Evolutionary conservation across 2,113 vertebrate species (phyloP), one percentile per base, ranked within the genome.

Genomic region (Pachypanchax playfairii): DNA sequence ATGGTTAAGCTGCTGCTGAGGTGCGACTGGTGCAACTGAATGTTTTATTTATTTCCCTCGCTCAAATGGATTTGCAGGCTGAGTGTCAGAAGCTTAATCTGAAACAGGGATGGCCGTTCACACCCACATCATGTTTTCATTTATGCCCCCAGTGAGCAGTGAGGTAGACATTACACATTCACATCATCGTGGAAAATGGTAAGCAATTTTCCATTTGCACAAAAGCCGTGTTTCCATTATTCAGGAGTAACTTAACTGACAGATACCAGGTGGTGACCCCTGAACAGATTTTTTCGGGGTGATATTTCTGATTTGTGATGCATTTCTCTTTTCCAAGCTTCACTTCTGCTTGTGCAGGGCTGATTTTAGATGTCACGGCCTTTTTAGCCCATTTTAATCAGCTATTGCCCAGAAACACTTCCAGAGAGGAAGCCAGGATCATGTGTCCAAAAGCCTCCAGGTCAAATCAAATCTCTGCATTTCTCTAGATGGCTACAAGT

Each of bases 1-100:
- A 90, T 85, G 84, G 87, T 54, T 56, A 73, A 73, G 65, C 72
- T 75, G 83, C 82, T 89, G 77, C 84, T 61, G 76, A 65, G 72
- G 82, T 79, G 63, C 57, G 63, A 80, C 67, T 72, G 73, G 63
- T 57, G 70, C 43, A 70, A 73, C 66, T 85, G 60, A 12, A 89
- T 88, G 85, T 88, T 87, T 87, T 87, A 88, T 91, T 86, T 83
- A 89, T 88, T 77, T 71, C 79, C 53, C 50, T 82, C 51, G 12
- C 77, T 61, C 57, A 83, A 88, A 90, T 87, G 81, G 59, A 64
- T 86, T 90, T 86, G 50, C 70, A 61, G 24, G 52, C 57, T 10
- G 52, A 52, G 35, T 65, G 68, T 87, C 85, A 72, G 66, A 84
- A 77, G 60, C 61, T 64, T 79, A 87, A 90, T 91, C 75, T 85